A percentile compares a stretch with the other conserved stretches of the same genome.
phyloP scores from a whole-genome alignment of 2,888 invertebrate genomes.

The Drosophila sordidula region DNA sequence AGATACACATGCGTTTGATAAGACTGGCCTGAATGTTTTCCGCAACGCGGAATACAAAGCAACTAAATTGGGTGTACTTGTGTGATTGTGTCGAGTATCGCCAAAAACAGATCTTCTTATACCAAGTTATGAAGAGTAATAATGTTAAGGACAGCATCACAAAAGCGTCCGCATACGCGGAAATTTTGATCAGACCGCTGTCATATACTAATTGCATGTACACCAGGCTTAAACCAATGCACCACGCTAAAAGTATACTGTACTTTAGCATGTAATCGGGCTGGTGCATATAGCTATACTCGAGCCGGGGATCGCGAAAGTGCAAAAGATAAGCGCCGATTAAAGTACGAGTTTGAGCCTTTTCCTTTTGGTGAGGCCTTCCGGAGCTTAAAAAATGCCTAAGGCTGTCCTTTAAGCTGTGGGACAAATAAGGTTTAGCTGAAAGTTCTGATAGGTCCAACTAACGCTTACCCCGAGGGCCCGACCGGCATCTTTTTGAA shows the following conservation, averaged over 20 bases:
- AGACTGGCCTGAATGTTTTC: slow-evolving; percentile 88
- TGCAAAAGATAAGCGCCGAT: slow-evolving; percentile 86
- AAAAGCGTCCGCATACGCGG: accelerated
- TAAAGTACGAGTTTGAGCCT: too few species aligned
- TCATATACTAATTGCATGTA: slow-evolving; percentile 84
- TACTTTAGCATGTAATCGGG: slow-evolving; percentile 94
- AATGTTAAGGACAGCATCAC: slow-evolving; percentile 83
- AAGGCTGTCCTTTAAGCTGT: not conserved
- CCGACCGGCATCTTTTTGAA: slow-evolving; percentile 93
- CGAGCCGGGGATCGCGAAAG: slow-evolving; percentile 88
- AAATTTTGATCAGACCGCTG: accelerated
- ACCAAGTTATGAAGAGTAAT: slow-evolving; percentile 90
- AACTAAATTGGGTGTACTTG: slow-evolving; percentile 12
- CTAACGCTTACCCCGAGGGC: slow-evolving; percentile 88
- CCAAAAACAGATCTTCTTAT: slow-evolving; percentile 90
- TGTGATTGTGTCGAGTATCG: slow-evolving; percentile 81
- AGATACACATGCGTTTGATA: slow-evolving; percentile 88
- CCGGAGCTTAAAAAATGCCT: not conserved
- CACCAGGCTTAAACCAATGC: slow-evolving; percentile 87
- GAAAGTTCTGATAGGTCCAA: not conserved
- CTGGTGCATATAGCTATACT: slow-evolving; percentile 89
- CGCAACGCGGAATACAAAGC: slow-evolving; percentile 70
- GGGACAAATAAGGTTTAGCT: not conserved
- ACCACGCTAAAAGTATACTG: slow-evolving; percentile 88
- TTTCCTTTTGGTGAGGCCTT: not conserved